A percentile compares a stretch with the other conserved stretches of the same genome.
These are phyloP conservation scores for Bombus haemorrhoidalis DNA, from an alignment of 1,140 invertebrate genomes.

Conservation along the genomic window DNA sequence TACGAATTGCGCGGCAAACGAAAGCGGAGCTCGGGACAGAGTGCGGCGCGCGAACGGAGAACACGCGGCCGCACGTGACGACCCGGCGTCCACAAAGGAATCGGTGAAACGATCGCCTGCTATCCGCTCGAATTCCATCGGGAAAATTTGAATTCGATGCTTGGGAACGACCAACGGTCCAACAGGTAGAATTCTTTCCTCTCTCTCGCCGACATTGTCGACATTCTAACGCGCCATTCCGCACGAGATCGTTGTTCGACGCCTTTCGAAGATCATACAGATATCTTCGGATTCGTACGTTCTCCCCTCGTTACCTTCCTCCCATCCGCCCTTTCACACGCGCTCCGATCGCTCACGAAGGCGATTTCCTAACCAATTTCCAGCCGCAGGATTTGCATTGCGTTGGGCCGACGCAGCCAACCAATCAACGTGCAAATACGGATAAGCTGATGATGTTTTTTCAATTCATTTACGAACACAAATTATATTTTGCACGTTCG, in stretches of 20 bases:
- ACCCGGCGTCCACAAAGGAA: background rate
- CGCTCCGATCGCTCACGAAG: slow-evolving; percentile 32
- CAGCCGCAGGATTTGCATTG: slow-evolving; percentile 53
- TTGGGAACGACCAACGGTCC: background rate
- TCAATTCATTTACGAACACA: too few species aligned
- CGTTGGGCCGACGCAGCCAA: slow-evolving; percentile 18
- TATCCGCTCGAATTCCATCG: background rate
- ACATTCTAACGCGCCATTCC: background rate
- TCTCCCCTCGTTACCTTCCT: background rate
- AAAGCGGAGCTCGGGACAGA: background rate
- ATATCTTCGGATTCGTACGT: slow-evolving; percentile 11
- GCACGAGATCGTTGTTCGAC: slow-evolving; percentile 9
- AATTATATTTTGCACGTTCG: too few species aligned
- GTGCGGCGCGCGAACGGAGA: background rate
- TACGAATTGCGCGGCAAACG: too few species aligned
- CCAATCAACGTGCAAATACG: slow-evolving; percentile 66
- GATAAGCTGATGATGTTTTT: slow-evolving; percentile 34
- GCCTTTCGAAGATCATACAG: slow-evolving; percentile 6
- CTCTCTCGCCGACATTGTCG: background rate
- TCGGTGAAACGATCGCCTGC: background rate
- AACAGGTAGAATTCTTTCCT: slow-evolving; percentile 34
- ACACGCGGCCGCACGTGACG: too few species aligned
- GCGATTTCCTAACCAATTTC: slow-evolving; percentile 42
- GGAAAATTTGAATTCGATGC: slow-evolving; percentile 28
- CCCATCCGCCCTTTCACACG: background rate